These are phyloP conservation scores for Leucoptera coffeella DNA, from an alignment of 2,888 invertebrate genomes.

Conservation along the genomic window DNA sequence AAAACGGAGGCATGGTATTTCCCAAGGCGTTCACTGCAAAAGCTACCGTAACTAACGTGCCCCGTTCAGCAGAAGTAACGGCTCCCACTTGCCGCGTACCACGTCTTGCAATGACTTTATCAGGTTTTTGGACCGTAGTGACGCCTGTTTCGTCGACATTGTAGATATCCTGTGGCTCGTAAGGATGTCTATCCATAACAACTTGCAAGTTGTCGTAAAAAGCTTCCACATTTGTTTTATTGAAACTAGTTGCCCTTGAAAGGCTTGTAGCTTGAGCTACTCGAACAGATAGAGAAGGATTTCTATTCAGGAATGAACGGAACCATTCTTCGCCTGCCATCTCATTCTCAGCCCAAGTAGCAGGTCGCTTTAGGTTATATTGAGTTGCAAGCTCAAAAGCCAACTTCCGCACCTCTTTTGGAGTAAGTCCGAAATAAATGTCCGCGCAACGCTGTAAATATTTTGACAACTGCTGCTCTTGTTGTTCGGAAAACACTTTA, in stretches of 20 bases:
- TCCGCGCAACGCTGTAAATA: conserved; percentile 3
- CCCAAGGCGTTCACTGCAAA: conserved; percentile 10
- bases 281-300: conserved; percentile 11
- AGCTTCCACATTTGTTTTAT: conserved; percentile 10
- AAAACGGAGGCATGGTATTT: conserved; percentile 12
- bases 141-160: conserved; percentile 12
- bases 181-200: conserved; percentile 9
- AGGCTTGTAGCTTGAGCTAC: conserved; percentile 11
- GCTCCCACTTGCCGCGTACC: conserved; percentile 3
- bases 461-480: conserved; percentile 2
- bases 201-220: conserved; percentile 12
- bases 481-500: too few species aligned
- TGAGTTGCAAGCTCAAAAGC: conserved; percentile 10
- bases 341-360: conserved; percentile 8
- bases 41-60: conserved; percentile 3
- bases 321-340: conserved; percentile 12
- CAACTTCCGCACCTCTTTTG: conserved; percentile 8
- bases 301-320: conserved; percentile 10
- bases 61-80: conserved; percentile 4
- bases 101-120: conserved; percentile 3
- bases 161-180: conserved; percentile 8
- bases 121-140: conserved; percentile 5
- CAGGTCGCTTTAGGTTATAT: conserved; percentile 10
- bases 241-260: conserved; percentile 12
- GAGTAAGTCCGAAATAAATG: conserved; percentile 4